These are phyloP conservation scores for Cliona cf. orientalis DNA, from an alignment of 37 sponge, comb jelly and placozoan species.

Conservation along the genomic window DNA sequence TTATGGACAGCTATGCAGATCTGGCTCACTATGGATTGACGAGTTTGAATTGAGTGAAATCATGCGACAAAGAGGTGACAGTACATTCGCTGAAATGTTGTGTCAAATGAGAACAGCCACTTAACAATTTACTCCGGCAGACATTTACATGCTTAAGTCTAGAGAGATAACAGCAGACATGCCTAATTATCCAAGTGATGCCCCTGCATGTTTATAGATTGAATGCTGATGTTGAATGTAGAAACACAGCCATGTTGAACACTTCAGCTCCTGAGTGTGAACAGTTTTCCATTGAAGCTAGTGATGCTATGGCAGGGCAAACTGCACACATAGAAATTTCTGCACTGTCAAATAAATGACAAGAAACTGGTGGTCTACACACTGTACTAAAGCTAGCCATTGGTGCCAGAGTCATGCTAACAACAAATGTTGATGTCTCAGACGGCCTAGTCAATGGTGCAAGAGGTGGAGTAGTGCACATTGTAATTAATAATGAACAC, in stretches of 20 bases:
- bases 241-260: conserved; percentile 26
- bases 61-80: conserved; percentile 44
- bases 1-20: conserved; percentile 32
- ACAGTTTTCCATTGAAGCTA: conserved; percentile 32
- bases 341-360: conserved; percentile 18
- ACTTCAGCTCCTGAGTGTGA: not conserved
- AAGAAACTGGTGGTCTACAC: conserved; percentile 47
- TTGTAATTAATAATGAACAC: conserved; percentile 9
- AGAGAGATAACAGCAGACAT: conserved; percentile 3
- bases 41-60: conserved; percentile 49
- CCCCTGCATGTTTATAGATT: conserved; percentile 49
- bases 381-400: conserved; percentile 31
- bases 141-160: conserved; percentile 24
- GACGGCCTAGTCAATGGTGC: too few relatives aligned
- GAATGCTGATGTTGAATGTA: conserved; percentile 36
- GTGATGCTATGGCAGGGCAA: conserved; percentile 44
- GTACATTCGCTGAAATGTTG: conserved; percentile 29
- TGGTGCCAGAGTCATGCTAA: conserved; percentile 50
- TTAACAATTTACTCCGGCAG: conserved; percentile 36
- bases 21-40: conserved; percentile 49
- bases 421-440: conserved; percentile 53
- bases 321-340: conserved; percentile 11
- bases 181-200: conserved; percentile 34
- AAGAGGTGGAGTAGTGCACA: too few relatives aligned
- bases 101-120: conserved; percentile 30